Base-by-base conservation (phyloP, 2,888 invertebrate genomes). In the Nyleta sp. region DNA sequence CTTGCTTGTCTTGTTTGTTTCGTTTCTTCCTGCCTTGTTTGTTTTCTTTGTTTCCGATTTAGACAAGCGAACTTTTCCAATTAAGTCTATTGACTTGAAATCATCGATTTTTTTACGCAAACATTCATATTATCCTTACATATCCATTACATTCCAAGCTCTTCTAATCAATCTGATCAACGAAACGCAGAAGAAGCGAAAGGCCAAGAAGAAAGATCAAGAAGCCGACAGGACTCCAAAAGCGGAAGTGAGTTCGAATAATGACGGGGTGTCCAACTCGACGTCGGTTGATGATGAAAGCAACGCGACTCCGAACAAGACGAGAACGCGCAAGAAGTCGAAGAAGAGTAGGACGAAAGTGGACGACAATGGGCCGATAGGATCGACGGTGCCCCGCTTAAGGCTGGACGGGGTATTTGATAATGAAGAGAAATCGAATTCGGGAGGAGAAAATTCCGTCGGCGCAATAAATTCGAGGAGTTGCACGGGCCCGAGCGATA, bases 111-210 rank as follows among this genome's bases (percentile, higher is more conserved):
- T 10, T 15, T 31, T 10, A 8, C n/a, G 35, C 10, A n/a, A 35
- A 35, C 6, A 35, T 35, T 2, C n/a, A 11, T 55, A 28, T 48
- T 8, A 15, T 70, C 50, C 35, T 44, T 62, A 64, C 62, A 64
- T 52, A 18, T 35, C 2, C 40, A 15, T 57, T 71, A 33, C 46
- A 24, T 52, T 28, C 17, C 15, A 55, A 86, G 85, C 84, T 70
- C 74, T 78, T 17, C 50, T 86, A 31, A 82, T 85, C 46, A 82
- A 82, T 48, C 60, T 84, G 71, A 62, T 84, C 24, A 82, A 80
- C 11, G 38, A 82, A 38, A 24, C 33, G n/a, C 48, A 64, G 7
- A 71, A 65, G 53, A 65, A 67, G 11, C 11, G 18, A 18, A 65
- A 33, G 6, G 13, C 4, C 8, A 76, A 71, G 28, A 77, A 77